Conservation (phyloP, 2,113 vertebrate species). For the Podilymbus podiceps region DNA sequence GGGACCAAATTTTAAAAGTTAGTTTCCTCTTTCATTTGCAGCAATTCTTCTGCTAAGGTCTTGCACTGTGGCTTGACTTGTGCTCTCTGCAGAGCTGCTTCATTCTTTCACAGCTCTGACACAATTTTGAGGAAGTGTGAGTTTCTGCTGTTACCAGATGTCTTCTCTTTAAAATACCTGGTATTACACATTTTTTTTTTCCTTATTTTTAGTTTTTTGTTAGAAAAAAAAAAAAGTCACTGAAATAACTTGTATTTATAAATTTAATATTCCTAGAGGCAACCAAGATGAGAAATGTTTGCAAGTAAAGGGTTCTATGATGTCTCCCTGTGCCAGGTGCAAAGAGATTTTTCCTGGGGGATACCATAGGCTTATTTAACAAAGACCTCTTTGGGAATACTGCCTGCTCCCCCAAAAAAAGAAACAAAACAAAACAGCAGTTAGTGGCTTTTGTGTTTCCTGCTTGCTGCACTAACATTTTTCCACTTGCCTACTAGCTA, state of each 20-base stretch:
- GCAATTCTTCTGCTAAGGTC: not conserved
- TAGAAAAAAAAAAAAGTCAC: not conserved
- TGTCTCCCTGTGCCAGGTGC: not conserved
- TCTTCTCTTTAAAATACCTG: not conserved
- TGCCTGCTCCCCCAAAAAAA: not conserved
- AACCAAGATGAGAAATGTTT: not conserved
- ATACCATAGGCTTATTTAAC: not conserved
- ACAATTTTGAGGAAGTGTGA: conserved; percentile 37
- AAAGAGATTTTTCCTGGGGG: not conserved
- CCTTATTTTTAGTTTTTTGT: not conserved
- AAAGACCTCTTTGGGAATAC: not conserved
- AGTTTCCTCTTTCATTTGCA: not conserved
- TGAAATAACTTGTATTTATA: not conserved
- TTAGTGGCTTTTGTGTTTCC: not conserved
- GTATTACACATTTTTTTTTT: not conserved
- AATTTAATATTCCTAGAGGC: not conserved
- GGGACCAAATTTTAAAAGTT: not conserved
- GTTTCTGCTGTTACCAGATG: conserved; percentile 4
- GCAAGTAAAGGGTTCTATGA: not conserved
- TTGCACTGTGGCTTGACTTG: not conserved
- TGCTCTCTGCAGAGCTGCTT: not conserved
- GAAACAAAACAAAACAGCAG: accelerated
- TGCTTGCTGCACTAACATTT: not conserved
- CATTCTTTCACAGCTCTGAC: not conserved
- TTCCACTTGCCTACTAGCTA: not conserved